Evolutionary conservation across 2,888 invertebrate genomes (phyloP).

Genomic region (Cosmopolites sordidus): DNA sequence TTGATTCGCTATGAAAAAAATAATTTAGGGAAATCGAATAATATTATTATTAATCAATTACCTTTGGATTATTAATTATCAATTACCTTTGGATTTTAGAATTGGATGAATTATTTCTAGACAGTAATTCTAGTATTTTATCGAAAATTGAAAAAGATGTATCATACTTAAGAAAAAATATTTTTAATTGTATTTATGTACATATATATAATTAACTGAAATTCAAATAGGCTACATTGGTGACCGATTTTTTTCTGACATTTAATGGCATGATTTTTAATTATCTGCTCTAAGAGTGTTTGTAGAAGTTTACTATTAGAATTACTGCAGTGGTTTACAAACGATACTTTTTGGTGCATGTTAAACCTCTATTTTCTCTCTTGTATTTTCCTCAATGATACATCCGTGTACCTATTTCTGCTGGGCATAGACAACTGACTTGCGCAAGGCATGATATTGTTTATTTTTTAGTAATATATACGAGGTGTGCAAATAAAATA

Average conservation of each 20-base stretch:
- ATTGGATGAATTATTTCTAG: too few species aligned
- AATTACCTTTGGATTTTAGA: too few species aligned
- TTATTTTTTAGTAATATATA: slow-evolving; percentile 4
- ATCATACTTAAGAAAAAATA: background rate
- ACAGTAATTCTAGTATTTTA: too few species aligned
- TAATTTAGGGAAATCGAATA: too few species aligned
- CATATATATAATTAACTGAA: background rate
- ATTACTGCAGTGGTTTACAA: slow-evolving; percentile 24
- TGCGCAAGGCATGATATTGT: slow-evolving; percentile 23
- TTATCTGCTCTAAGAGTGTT: slow-evolving; percentile 13
- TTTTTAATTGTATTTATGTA: slow-evolving; percentile 1
- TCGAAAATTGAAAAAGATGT: too few species aligned
- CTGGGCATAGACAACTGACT: slow-evolving; percentile 9
- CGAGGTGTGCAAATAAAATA: too few species aligned
- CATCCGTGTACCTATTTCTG: slow-evolving; percentile 6
- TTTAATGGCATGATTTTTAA: slow-evolving; percentile 18
- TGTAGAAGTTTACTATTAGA: slow-evolving; percentile 17
- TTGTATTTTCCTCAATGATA: slow-evolving; percentile 27
- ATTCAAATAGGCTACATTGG: background rate
- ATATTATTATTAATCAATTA: too few species aligned
- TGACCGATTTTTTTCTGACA: background rate
- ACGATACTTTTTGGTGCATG: slow-evolving; percentile 26
- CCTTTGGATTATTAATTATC: too few species aligned
- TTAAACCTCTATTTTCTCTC: slow-evolving; percentile 18
- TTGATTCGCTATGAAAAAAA: too few species aligned